Percentiles rank a stretch among this genome's conserved stretches.
Evolutionary conservation across 1,140 invertebrate genomes (phyloP).

Genomic region (Heliconius eleuchia): DNA sequence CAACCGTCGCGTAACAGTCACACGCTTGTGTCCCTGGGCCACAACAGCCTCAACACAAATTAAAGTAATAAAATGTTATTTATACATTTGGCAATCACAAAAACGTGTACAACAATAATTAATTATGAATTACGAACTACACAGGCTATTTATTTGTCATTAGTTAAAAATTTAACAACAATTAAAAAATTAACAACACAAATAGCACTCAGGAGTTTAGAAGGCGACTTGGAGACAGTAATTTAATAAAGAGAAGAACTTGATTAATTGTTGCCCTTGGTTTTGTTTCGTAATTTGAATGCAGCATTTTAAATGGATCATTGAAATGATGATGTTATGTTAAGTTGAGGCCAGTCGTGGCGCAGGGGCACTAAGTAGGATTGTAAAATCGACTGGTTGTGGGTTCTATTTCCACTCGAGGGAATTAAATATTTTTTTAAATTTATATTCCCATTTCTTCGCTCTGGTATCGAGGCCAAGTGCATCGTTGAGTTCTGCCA

Average conservation of each 20-base stretch:
- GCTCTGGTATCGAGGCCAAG: too few relatives aligned
- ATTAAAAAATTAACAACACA: not conserved
- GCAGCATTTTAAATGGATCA: not conserved
- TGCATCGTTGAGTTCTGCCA: too few relatives aligned
- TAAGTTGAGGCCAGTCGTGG: too few relatives aligned
- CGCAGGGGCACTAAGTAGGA: too few relatives aligned
- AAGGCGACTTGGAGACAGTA: not conserved
- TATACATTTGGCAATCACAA: not conserved
- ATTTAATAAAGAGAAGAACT: not conserved
- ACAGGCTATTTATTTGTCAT: not conserved
- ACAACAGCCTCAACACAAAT: too few relatives aligned
- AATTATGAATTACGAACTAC: not conserved
- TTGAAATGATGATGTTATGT: too few relatives aligned
- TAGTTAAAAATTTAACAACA: not conserved
- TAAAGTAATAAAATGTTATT: not conserved
- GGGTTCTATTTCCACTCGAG: too few relatives aligned
- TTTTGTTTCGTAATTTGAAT: conserved; percentile 1
- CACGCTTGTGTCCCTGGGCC: too few relatives aligned
- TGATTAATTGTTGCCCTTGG: not conserved
- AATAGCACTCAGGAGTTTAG: not conserved
- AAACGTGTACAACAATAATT: not conserved
- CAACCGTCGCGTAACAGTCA: too few relatives aligned
- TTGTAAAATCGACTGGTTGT: too few relatives aligned
- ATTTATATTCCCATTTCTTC: too few relatives aligned
- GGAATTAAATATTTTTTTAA: too few relatives aligned